Evolutionary conservation across 2,888 invertebrate genomes (phyloP), one percentile per base, ranked within the genome.

Genomic region (Acrocera orbiculus): DNA sequence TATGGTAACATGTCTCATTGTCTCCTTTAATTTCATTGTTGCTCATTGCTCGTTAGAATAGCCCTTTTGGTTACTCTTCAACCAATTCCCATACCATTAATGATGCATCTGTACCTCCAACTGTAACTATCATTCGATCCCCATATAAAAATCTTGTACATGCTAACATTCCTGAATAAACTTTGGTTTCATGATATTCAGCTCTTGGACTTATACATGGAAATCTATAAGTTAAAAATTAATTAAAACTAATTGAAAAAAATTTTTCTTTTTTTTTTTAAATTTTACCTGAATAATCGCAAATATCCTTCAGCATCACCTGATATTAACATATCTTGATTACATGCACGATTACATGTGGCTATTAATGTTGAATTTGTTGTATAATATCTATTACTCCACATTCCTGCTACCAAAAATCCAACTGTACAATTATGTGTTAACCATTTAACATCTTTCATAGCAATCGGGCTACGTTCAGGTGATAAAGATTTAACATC

Each of bases 251-350:
- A 16, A 9, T 13, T 25, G 27, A 27, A 9, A 9, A 5, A 5
- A 29, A 16, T 19, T 4, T 6, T 3, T 11, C 13, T 19, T 29
- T 16, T 16, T 11, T 16, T 14, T 27, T 14, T 27, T 27, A 13
- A 16, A 4, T 13, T 17, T 45, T 54, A 80, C 70, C 82, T 77
- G 61, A 85, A 89, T 28, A 89, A 64, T 33, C 87, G 67, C 13
- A 92, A 56, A 51, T 85, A 78, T 19, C 92, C 92, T 51, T 85
- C 85, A n/a, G 80, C 76, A 52, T 90, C 89, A 6, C 90, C 90
- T 26, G 79, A 74, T 19, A 81, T 72, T 3, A 90, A 62, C 45
- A 85, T 69, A 50, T 89, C 86, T 42, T 86, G 82, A 5, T 80
- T 79, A 1, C 80, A 73, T 10, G 86, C 77, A 40, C 85, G 70